These are phyloP conservation scores for Drosophila atroscutellata DNA, from an alignment of 2,888 invertebrate genomes.

Conservation along the genomic window DNA sequence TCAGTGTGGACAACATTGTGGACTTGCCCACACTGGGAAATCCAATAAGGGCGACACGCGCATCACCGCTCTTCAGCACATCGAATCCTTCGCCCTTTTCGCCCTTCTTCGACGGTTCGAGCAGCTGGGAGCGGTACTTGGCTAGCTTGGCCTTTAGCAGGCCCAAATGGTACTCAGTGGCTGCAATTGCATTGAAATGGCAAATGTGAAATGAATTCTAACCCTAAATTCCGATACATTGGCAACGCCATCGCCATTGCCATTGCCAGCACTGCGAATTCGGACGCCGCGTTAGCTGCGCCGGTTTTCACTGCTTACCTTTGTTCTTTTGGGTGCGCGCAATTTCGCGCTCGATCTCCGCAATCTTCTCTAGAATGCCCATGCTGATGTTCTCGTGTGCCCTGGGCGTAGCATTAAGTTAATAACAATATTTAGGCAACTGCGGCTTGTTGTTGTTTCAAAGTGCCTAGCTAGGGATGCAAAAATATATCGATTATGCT, in stretches of 20 bases:
- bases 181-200: conserved; percentile 85
- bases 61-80: conserved; percentile 99
- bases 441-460: conserved; percentile 51
- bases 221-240: conserved; percentile 74
- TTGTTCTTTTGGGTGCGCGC: conserved; percentile 99
- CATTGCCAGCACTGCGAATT: conserved; percentile 66
- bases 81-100: conserved; percentile 99
- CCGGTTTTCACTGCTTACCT: conserved; percentile 87
- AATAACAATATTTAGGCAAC: conserved; percentile 52
- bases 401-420: conserved; percentile 59
- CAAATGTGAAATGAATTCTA: conserved; percentile 59
- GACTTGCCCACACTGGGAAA: conserved; percentile 95
- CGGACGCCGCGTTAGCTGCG: conserved; percentile 40
- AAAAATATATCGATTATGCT: conserved; percentile 6
- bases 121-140: conserved; percentile 96
- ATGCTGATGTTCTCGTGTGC: conserved; percentile 85
- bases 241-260: conserved; percentile 14
- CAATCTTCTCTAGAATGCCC: conserved; percentile 99
- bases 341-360: conserved; percentile 99
- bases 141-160: conserved; percentile 98
- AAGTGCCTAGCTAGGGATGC: conserved; percentile 24
- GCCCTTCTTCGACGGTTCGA: conserved; percentile 97
- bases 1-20: conserved; percentile 96
- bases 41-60: conserved; percentile 98
- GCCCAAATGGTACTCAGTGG: conserved; percentile 99